Evolutionary conservation across 2,888 invertebrate species (phyloP), one percentile per base, ranked within the genome.

Genomic region (Gnatocerus cornutus): DNA sequence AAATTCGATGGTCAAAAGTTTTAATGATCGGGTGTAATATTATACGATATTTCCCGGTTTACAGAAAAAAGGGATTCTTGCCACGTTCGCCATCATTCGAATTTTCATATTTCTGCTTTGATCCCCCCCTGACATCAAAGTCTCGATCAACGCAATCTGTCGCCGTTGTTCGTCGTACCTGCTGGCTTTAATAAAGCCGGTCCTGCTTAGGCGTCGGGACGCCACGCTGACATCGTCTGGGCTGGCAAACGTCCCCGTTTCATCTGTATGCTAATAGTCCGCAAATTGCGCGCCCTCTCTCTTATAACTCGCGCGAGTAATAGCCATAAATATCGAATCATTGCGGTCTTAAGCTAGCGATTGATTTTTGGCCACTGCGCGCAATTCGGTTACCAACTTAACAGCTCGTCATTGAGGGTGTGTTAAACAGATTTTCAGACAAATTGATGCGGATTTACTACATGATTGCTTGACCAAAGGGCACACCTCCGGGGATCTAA

Each of bases 401-500:
- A 76, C 75, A 74, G 73, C 73, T 71, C 69, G 68, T 53, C 61
- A 69, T 65, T 45, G 65, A 69, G 67, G 70, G 70, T 30, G 73
- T 71, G 70, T 72, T 76, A 76, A 76, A 77, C 74, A 75, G 74
- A 77, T 77, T 77, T 76, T 69, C 71, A 73, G 73, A 76, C 76
- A 79, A 79, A 80, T 79, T 78, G 78, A 79, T 77, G 74, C 75
- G 78, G 76, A 80, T 80, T 79, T 79, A 72, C 77, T 76, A 76
- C 79, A 76, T 80, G 81, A 80, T 80, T 80, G 79, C 80, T 78
- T 80, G 81, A 80, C 81, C 81, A 81, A 75, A 76, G 78, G 80
- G 79, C 79, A 81, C 80, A 79, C 81, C 81, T 79, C 77, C 72
- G 77, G 80, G 81, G 79, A 81, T 81, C 79, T 76, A 80, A 80